Evolutionary conservation across 1,140 invertebrate species (phyloP).

Genomic region (Paraescarpia echinospica): DNA sequence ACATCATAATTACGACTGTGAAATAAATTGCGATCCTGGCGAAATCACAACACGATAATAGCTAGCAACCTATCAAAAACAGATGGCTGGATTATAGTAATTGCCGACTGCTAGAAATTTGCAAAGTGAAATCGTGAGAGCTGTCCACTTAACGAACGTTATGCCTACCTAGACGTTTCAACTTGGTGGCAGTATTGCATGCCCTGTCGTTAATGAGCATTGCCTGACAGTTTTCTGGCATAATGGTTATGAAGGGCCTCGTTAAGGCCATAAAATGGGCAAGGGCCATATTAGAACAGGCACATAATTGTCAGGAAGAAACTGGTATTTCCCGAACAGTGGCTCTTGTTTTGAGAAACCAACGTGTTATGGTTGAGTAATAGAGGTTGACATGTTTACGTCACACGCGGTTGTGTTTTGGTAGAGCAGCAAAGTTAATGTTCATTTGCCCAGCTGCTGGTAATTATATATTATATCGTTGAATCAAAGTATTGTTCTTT

Average conservation of each 20-base stretch:
- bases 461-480: neutral
- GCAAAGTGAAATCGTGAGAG: neutral
- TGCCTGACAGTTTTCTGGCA: neutral
- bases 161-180: neutral
- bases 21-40: neutral
- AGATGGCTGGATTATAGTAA: neutral
- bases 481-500: neutral
- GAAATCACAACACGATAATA: neutral
- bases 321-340: neutral
- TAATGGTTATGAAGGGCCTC: neutral
- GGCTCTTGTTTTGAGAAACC: neutral
- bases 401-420: neutral
- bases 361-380: neutral
- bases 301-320: neutral
- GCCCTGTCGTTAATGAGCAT: neutral
- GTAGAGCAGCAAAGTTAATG: neutral
- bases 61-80: neutral
- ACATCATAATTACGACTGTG: neutral
- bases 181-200: neutral
- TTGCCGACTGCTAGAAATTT: neutral
- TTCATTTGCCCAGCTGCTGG: neutral
- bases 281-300: neutral
- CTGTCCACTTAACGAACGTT: neutral
- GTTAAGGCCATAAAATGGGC: neutral
- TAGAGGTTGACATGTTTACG: neutral